These are phyloP conservation scores for Lithosia quadra DNA, from an alignment of 2,888 invertebrate genomes.

Conservation along the genomic window DNA sequence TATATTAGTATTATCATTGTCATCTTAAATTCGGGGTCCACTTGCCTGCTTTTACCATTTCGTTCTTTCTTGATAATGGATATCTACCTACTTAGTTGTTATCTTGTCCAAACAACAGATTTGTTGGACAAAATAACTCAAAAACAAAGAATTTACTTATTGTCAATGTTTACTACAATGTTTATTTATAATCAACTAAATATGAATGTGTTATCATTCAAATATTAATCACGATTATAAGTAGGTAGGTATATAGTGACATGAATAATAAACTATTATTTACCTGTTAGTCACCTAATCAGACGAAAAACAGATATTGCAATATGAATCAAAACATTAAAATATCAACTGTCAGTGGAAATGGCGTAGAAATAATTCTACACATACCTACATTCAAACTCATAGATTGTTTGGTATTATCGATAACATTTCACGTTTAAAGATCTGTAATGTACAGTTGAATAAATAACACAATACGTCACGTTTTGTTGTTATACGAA, in stretches of 20 bases:
- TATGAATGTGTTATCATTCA: neutral
- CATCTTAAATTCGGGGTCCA: no score
- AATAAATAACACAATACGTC: neutral
- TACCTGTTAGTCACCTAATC: neutral
- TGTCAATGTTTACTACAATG: neutral
- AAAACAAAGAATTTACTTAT: neutral
- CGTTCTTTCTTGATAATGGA: no score
- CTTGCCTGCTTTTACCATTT: no score
- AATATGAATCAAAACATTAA: no score
- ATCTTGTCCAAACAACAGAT: no score
- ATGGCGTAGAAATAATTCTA: neutral
- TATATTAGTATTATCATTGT: no score
- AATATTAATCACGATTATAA: no score
- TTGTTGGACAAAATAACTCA: neutral
- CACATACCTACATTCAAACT: neutral
- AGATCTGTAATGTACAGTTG: neutral
- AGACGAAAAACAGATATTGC: neutral
- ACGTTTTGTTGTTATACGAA: neutral
- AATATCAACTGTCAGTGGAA: slow-evolving; percentile 4
- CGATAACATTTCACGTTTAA: neutral
- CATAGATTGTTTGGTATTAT: slow-evolving; percentile 1
- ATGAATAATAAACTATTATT: neutral
- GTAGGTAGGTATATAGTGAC: slow-evolving; percentile 2
- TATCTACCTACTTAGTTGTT: no score
- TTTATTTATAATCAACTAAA: neutral